Evolutionary conservation across 2,888 invertebrate species (phyloP).

Genomic region (Unio pictorum): DNA sequence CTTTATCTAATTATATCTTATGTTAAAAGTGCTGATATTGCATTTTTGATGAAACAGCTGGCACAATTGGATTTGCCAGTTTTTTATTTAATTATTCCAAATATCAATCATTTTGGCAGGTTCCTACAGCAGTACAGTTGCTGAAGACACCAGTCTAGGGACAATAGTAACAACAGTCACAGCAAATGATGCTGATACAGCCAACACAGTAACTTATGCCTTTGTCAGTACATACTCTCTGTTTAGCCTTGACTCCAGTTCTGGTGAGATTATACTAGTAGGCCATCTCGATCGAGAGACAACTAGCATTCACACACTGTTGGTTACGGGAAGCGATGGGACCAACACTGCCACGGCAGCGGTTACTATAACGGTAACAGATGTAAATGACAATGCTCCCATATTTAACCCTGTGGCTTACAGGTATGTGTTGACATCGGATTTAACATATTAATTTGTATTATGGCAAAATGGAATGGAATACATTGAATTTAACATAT

Average conservation of each 20-base stretch:
- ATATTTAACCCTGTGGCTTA: conserved; percentile 26
- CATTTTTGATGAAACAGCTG: neutral
- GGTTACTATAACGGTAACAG: conserved; percentile 52
- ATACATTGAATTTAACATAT: neutral
- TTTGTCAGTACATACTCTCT: conserved; percentile 30
- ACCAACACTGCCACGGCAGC: conserved; percentile 38
- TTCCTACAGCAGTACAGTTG: conserved; percentile 24
- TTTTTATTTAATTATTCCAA: conserved; percentile 1
- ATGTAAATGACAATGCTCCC: conserved; percentile 57
- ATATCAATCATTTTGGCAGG: conserved; percentile 11
- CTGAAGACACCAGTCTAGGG: conserved; percentile 34
- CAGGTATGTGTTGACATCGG: conserved; percentile 13
- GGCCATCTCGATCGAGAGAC: conserved; percentile 45
- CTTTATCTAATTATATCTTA: too few species aligned
- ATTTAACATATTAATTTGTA: neutral
- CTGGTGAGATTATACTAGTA: conserved; percentile 41
- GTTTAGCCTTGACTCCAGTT: conserved; percentile 42
- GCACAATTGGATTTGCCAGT: neutral
- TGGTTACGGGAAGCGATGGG: conserved; percentile 48
- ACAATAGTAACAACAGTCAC: conserved; percentile 23
- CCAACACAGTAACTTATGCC: conserved; percentile 36
- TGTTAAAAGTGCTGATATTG: neutral
- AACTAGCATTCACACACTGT: conserved; percentile 20
- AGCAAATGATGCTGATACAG: conserved; percentile 48
- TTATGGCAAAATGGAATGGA: neutral